Conservation (phyloP, 2,113 vertebrate genomes). For the Megatriorchis doriae region DNA sequence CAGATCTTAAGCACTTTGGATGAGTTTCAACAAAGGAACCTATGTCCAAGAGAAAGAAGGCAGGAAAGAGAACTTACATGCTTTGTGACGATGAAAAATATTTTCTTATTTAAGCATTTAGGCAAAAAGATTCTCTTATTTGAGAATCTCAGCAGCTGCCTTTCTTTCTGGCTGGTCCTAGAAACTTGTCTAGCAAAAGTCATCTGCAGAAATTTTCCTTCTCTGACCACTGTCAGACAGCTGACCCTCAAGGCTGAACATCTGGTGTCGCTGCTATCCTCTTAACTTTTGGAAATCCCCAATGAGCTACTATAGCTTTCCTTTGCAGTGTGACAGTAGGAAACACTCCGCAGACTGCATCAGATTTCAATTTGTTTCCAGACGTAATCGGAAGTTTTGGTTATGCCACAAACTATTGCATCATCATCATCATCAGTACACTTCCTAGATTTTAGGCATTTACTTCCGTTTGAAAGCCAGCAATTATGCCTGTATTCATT, state of each 20-base stretch:
- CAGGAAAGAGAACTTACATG: not conserved
- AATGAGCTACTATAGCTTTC: not conserved
- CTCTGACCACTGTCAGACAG: not conserved
- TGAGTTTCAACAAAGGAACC: not conserved
- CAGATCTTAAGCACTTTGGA: not conserved
- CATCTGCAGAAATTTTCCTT: not conserved
- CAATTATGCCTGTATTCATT: not conserved
- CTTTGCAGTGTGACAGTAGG: not conserved
- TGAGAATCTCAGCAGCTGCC: not conserved
- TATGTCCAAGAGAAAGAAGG: not conserved
- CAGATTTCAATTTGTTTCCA: not conserved
- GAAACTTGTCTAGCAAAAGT: not conserved
- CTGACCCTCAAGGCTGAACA: not conserved
- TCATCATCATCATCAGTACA: not conserved
- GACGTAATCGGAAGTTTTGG: not conserved
- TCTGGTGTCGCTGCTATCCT: not conserved
- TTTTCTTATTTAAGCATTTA: not conserved
- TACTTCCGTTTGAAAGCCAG: not conserved
- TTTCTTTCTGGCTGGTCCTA: not conserved
- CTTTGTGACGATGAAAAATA: not conserved
- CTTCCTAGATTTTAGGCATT: not conserved
- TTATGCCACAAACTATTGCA: not conserved
- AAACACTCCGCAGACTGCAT: not conserved
- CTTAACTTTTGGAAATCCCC: constrained; percentile 18
- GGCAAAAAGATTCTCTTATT: not conserved